Base-by-base conservation (phyloP, 2,888 invertebrate genomes). In the Agrilus biguttatus region DNA sequence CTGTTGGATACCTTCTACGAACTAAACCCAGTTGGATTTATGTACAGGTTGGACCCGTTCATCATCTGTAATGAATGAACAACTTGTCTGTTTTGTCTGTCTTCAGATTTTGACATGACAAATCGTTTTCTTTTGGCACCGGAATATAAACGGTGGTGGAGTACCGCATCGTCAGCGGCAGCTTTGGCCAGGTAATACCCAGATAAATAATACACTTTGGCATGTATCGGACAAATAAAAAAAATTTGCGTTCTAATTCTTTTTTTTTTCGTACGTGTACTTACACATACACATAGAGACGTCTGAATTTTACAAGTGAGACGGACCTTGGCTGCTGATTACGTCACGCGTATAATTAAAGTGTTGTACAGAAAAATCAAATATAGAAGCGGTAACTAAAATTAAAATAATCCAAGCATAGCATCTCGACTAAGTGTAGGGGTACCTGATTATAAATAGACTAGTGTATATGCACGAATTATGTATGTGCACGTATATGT, bases 341-440 rank as follows among this genome's bases (percentile, higher is more conserved):
- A 55, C 57, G 55, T 58, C 58, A 58, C 46, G 48, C 40, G 54
- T 57, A 56, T 58, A 60, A 61, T 60, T 60, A 60, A 57, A 57
- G 52, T 51, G 55, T 51, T 51, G 53, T 54, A 52, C 47, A 56
- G 55, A 59, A 60, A 60, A 58, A 57, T 57, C 58, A 54, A 52
- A 59, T 58, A 56, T 59, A 58, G 58, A 58, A 57, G 54, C 55
- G 46, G 56, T 55, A 57, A 60, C 62, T 60, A 61, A 61, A 61
- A 62, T 62, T 61, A 61, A 61, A 60, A 60, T 58, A 60, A 61
- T 60, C 59, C 58, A 51, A 52, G 55, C 56, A 54, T 57, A 55
- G 56, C 28, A 28, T 58, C 55, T 55, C 54, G 52, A 51, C 53
- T 55, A 55, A 56, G 58, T 58, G 58, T 59, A 57, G 57, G 58